Conservation (phyloP, 1,140 invertebrate species). For the Cepaea nemoralis region DNA sequence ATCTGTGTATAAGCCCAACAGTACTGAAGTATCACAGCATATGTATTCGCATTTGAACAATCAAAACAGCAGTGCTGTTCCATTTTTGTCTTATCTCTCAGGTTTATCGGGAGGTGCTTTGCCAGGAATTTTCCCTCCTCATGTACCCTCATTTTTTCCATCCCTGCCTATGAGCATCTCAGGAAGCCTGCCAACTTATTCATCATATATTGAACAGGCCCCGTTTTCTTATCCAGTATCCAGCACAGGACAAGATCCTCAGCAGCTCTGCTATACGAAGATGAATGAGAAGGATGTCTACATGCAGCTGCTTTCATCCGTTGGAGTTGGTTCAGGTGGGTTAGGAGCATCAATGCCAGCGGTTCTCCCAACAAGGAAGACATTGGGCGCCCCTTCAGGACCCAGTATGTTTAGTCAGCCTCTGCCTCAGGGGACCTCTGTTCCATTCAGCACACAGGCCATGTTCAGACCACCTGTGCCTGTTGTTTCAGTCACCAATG, state of each 20-base stretch:
- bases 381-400: background rate
- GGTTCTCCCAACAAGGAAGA: constrained; percentile 2
- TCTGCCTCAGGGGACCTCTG: background rate
- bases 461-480: too few species aligned
- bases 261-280: constrained; percentile 7
- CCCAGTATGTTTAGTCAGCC: background rate
- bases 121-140: background rate
- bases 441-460: background rate
- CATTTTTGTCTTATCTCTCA: too few species aligned
- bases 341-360: background rate
- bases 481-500: too few species aligned
- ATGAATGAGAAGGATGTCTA: constrained; percentile 35
- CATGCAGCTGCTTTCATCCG: constrained; percentile 14
- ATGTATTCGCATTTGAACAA: background rate
- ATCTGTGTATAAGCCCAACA: too few species aligned
- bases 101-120: background rate
- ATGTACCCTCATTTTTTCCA: background rate
- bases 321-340: background rate
- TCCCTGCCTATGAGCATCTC: background rate
- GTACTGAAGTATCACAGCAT: background rate
- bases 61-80: background rate
- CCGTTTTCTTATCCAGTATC: background rate
- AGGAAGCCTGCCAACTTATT: background rate
- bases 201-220: background rate
- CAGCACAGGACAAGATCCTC: background rate